phyloP scores from a whole-genome alignment of 2,888 invertebrate species.

The Clivina fossor region DNA sequence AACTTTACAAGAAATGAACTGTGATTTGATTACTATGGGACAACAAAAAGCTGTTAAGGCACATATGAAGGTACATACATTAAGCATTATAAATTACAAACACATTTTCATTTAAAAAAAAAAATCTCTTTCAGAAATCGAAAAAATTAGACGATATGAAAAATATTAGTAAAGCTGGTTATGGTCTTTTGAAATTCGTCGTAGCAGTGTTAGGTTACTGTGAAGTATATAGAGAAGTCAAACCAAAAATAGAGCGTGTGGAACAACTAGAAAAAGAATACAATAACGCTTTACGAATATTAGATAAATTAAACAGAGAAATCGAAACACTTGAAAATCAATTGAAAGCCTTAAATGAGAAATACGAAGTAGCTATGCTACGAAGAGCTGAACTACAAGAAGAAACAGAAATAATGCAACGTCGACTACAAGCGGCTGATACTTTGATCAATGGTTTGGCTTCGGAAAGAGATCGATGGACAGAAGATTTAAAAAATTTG shows the following conservation, averaged over 20 bases:
- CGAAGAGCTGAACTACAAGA: slow-evolving; percentile 69
- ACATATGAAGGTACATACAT: slow-evolving; percentile 64
- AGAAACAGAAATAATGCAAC: slow-evolving; percentile 80
- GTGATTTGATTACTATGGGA: slow-evolving; percentile 69
- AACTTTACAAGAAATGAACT: slow-evolving; percentile 83
- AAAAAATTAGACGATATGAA: slow-evolving; percentile 82
- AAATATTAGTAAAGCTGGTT: slow-evolving; percentile 81
- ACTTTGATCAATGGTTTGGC: slow-evolving; percentile 84
- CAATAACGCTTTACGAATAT: slow-evolving; percentile 59
- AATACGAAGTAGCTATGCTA: slow-evolving; percentile 76
- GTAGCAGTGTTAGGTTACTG: slow-evolving; percentile 88
- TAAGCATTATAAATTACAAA: background rate
- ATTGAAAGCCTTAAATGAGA: slow-evolving; percentile 67
- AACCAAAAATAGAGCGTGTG: slow-evolving; percentile 82
- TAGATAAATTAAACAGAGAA: slow-evolving; percentile 76
- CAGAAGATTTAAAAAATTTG: slow-evolving; percentile 69
- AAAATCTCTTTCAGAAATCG: slow-evolving; percentile 51
- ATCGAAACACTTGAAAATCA: slow-evolving; percentile 71
- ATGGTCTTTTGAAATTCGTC: slow-evolving; percentile 81
- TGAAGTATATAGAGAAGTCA: slow-evolving; percentile 81
- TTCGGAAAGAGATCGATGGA: slow-evolving; percentile 84
- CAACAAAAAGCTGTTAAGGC: slow-evolving; percentile 71
- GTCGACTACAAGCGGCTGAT: slow-evolving; percentile 79
- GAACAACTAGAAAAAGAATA: slow-evolving; percentile 75
- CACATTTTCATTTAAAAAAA: background rate